Conservation (phyloP, 1,140 invertebrate species). For the Chironomus striatipennis region DNA sequence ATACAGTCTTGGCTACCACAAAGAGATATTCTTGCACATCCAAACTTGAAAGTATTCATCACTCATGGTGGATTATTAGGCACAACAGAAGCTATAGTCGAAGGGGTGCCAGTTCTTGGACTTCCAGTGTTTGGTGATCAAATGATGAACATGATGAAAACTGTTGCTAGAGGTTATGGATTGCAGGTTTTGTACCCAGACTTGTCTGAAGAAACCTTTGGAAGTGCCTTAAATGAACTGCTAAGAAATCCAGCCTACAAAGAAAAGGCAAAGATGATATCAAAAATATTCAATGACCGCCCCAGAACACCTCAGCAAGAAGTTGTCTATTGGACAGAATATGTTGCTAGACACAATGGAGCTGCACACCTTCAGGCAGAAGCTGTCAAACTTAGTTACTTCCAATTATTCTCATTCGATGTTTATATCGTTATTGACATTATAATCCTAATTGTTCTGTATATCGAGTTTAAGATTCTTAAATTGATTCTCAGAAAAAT, state of each 20-base stretch:
- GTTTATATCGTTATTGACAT: conserved; percentile 27
- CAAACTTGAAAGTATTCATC: conserved; percentile 45
- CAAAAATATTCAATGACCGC: conserved; percentile 34
- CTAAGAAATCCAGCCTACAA: conserved; percentile 33
- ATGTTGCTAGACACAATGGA: conserved; percentile 41
- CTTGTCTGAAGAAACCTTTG: conserved; percentile 34
- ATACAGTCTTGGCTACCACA: conserved; percentile 58
- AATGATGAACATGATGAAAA: conserved; percentile 40
- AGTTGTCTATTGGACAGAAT: conserved; percentile 45
- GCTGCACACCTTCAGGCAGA: conserved; percentile 33
- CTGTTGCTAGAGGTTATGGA: conserved; percentile 37
- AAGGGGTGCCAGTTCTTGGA: conserved; percentile 45
- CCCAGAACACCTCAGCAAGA: conserved; percentile 39
- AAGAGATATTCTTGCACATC: conserved; percentile 46
- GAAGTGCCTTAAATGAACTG: conserved; percentile 31
- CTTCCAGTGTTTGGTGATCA: conserved; percentile 50
- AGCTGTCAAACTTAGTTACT: conserved; percentile 34
- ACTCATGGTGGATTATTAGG: conserved; percentile 50
- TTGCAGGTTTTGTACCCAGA: conserved; percentile 32
- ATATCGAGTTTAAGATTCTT: no score
- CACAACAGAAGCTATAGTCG: conserved; percentile 44
- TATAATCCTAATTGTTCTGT: no score
- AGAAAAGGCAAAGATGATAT: conserved; percentile 28
- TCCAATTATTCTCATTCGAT: conserved; percentile 38
- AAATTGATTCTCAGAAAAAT: no score